These are phyloP conservation scores for Puma concolor DNA, from an alignment of 2,113 vertebrate species.

Conservation along the genomic window DNA sequence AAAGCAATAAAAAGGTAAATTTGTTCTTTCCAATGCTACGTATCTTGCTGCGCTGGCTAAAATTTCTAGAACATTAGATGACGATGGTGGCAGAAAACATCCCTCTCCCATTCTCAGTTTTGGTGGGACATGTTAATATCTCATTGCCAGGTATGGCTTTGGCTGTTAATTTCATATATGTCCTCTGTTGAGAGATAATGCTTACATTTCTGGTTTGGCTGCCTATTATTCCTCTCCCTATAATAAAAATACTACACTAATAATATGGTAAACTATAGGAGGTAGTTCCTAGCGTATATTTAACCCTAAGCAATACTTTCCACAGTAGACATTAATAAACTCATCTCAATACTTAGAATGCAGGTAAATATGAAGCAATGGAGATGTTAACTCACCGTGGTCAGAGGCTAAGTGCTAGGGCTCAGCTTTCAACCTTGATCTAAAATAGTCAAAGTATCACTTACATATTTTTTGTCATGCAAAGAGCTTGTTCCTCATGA, in stretches of 20 bases:
- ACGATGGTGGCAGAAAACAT: neutral
- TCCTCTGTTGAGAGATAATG: neutral
- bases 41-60: neutral
- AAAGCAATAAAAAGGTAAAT: neutral
- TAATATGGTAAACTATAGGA: neutral
- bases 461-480: neutral
- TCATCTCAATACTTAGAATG: neutral
- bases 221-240: neutral
- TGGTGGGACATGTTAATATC: neutral
- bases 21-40: neutral
- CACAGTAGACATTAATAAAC: neutral
- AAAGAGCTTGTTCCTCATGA: rapidly evolving
- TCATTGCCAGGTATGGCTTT: neutral
- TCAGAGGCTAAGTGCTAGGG: neutral
- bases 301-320: neutral
- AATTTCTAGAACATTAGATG: neutral
- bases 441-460: neutral
- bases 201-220: neutral
- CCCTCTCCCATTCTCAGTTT: neutral
- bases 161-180: neutral
- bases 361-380: neutral
- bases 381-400: neutral
- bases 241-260: neutral
- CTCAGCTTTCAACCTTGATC: neutral
- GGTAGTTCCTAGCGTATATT: neutral